Evolutionary conservation across 1,140 invertebrate genomes (phyloP).

Genomic region (Pogonomyrmex californicus): DNA sequence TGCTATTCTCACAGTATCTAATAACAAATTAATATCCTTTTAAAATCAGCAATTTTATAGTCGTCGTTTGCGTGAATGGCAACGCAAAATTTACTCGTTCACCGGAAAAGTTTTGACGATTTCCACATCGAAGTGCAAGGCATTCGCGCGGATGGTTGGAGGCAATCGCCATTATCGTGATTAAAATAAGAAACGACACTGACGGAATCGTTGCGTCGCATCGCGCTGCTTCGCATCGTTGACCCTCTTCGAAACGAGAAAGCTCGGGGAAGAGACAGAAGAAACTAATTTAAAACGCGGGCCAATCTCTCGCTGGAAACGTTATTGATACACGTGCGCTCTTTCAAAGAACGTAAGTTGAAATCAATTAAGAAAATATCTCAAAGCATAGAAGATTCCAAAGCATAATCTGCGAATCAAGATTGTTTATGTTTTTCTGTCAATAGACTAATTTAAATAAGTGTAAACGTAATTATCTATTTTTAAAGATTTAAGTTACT

Average conservation of each 20-base stretch:
- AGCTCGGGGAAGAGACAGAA: not conserved
- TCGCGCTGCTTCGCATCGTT: conserved; percentile 17
- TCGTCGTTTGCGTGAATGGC: not conserved
- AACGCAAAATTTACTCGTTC: not conserved
- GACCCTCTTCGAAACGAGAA: conserved; percentile 16
- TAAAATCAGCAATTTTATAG: not conserved
- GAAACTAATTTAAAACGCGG: conserved; percentile 68
- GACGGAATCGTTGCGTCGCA: conserved; percentile 17
- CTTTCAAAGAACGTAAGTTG: not conserved
- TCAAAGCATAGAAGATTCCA: not conserved
- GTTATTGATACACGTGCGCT: not conserved
- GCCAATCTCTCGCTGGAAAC: not conserved
- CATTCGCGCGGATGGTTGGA: conserved; percentile 24
- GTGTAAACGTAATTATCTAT: not conserved
- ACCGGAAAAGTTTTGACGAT: conserved; percentile 40
- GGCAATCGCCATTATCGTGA: conserved; percentile 64
- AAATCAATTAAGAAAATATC: conserved; percentile 8
- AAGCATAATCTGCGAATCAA: not conserved
- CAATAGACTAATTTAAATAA: not conserved
- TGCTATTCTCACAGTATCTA: conserved; percentile 7
- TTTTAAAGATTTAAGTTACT: not conserved
- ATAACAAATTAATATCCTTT: conserved; percentile 58
- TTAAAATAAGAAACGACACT: conserved; percentile 71
- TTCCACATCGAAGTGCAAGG: not conserved
- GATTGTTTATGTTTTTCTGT: not conserved